Base-by-base conservation (phyloP, 2,797 vertebrate genomes). In the Gambusia yucatana region DNA sequence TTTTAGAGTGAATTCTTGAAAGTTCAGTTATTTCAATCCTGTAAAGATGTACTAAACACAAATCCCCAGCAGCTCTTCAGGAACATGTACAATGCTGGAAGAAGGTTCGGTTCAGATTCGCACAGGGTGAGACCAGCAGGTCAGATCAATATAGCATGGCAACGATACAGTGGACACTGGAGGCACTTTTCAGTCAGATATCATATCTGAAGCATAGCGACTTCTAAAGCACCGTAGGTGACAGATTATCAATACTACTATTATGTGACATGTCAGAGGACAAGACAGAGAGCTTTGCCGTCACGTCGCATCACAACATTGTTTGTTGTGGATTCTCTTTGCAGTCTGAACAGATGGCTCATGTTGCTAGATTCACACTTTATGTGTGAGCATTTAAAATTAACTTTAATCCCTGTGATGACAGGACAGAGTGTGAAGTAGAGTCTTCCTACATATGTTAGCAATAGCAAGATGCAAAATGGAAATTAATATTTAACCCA, bases 181-280 rank as follows among this genome's bases (percentile, higher is more conserved):
- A 84, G 85, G 89, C 39, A 1, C 77, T 63, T 82, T 83, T 85
- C 82, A 59, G 79, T 89, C 80, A 84, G 82, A 88, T 78, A 84
- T 88, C 88, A 86, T 72, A 83, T 78, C 80, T 76, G 80, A 89
- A 85, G 77, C 87, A 22, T 82, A 83, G 84, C 78, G 74, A 85
- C 82, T 81, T 86, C 86, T 83, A 83, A 91, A 87, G 84, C 33
- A 83, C 77, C 46, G 0, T 30, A 55, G 82, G 84, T 77, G 93
- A 91, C 93, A 92, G 82, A 81, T 92, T 86, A 89, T 94, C 91
- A 91, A 92, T 93, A 94, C 88, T 47, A n/a, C 86, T 86, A 89
- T 93, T 91, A 92, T 88, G 88, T 77, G 86, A 86, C 69, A 76
- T 89, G 92, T 90, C 90, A 87, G 81, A 41, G 36, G 76, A 78